A percentile compares a stretch with the other conserved stretches of the same genome.
Evolutionary conservation across 2,797 vertebrate genomes (phyloP).

Genomic region (Xerus rutilus): DNA sequence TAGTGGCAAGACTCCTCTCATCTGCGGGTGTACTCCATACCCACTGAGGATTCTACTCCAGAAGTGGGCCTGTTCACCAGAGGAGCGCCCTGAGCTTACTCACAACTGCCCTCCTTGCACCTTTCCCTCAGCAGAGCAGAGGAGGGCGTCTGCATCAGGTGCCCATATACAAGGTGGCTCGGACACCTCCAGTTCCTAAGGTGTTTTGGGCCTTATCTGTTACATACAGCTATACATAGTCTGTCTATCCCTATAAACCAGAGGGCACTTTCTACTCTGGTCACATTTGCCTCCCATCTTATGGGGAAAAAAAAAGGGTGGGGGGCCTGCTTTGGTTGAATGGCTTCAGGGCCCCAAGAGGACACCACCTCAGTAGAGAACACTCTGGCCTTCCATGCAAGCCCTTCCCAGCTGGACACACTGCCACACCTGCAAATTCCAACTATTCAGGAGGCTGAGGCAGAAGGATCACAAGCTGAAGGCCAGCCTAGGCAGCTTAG

Average conservation of each 20-base stretch:
- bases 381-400: not conserved
- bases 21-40: not conserved
- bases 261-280: not conserved
- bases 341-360: not conserved
- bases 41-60: not conserved
- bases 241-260: not conserved
- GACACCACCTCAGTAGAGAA: not conserved
- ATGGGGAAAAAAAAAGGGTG: not conserved
- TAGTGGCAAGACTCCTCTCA: not conserved
- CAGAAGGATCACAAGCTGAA: not conserved
- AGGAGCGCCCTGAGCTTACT: not conserved
- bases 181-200: not conserved
- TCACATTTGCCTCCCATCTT: not conserved
- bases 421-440: not conserved
- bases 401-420: not conserved
- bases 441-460: not conserved
- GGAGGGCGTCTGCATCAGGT: not conserved
- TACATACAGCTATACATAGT: not conserved
- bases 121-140: not conserved
- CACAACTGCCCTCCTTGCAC: not conserved
- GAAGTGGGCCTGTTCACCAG: accelerated
- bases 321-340: not conserved
- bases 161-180: not conserved
- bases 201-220: not conserved
- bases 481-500: not conserved